Conservation (phyloP, 2,113 vertebrate genomes). For the Peromyscus leucopus region DNA sequence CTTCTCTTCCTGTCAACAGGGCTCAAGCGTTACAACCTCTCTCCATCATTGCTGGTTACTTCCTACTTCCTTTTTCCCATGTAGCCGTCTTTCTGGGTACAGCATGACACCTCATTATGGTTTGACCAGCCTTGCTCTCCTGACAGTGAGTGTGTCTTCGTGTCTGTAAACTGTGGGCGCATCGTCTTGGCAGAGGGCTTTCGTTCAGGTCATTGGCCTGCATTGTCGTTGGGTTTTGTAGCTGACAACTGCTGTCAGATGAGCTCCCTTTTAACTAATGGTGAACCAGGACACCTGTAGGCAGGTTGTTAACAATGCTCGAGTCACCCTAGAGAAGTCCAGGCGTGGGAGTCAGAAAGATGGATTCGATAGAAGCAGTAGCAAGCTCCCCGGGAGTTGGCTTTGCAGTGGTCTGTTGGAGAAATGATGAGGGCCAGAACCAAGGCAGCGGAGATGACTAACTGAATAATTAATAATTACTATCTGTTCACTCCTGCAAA, state of each 20-base stretch:
- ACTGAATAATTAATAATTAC: background rate
- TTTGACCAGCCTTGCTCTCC: background rate
- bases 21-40: background rate
- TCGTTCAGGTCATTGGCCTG: background rate
- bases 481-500: background rate
- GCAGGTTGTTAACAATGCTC: background rate
- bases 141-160: background rate
- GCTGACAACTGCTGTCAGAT: background rate
- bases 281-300: background rate
- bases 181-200: background rate
- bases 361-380: background rate
- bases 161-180: background rate
- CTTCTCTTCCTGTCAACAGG: background rate
- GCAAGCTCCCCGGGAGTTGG: background rate
- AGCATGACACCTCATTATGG: background rate
- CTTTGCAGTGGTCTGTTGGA: background rate
- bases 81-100: background rate
- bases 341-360: background rate
- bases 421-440: background rate
- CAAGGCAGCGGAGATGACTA: background rate
- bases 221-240: background rate
- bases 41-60: background rate
- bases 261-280: background rate
- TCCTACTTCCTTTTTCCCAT: background rate
- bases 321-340: background rate